Conservation (phyloP, 2,888 invertebrate genomes). For the Acrobasis suavella region DNA sequence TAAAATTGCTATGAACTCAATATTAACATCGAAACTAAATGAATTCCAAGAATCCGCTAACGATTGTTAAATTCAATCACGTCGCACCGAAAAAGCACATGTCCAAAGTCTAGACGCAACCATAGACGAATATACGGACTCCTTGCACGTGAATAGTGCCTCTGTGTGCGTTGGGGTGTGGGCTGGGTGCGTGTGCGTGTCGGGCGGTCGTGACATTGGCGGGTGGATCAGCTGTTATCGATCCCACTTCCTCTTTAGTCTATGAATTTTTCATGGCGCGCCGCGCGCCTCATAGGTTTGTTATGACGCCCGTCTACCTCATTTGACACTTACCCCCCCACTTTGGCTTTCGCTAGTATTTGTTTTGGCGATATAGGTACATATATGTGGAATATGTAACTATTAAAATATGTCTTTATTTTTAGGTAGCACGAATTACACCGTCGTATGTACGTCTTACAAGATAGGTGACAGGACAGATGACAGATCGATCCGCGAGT, state of each 20-base stretch:
- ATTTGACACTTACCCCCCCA: background rate
- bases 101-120: background rate
- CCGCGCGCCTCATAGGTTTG: conserved; percentile 43
- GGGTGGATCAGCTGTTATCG: conserved; percentile 77
- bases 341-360: background rate
- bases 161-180: conserved; percentile 29
- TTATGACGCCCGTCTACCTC: conserved; percentile 45
- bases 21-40: background rate
- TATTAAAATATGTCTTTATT: no score
- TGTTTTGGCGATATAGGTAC: background rate
- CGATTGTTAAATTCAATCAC: background rate
- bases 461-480: no score
- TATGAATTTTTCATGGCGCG: conserved; percentile 72
- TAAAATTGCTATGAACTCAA: no score
- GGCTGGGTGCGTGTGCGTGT: conserved; percentile 32
- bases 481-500: no score
- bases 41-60: background rate
- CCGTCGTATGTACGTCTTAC: no score
- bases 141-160: conserved; percentile 20
- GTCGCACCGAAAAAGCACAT: background rate
- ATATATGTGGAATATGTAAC: no score
- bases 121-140: conserved; percentile 5
- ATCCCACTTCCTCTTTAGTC: conserved; percentile 71
- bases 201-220: conserved; percentile 75
- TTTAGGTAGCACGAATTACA: no score